Evolutionary conservation across 2,797 vertebrate genomes (phyloP).

Genomic region (Pseudochirops corinnae): DNA sequence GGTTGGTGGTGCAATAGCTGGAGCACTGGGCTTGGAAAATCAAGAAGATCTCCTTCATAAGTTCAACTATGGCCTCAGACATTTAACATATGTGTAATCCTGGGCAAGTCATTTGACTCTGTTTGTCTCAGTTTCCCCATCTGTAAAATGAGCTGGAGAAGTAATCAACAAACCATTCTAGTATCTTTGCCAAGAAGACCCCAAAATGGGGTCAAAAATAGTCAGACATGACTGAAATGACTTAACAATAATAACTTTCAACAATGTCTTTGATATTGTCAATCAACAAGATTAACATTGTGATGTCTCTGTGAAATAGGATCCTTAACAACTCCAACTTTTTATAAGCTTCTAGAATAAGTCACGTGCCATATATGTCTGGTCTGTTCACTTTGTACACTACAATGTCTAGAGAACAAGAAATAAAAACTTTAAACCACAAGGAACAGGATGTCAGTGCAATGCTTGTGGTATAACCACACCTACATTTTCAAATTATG

Average conservation of each 20-base stretch:
- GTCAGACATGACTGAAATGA: background rate
- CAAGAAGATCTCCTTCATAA: background rate
- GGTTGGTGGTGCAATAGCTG: background rate
- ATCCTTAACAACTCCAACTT: background rate
- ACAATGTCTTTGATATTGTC: background rate
- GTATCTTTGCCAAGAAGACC: background rate
- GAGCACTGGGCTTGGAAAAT: background rate
- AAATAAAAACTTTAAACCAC: constrained; percentile 75
- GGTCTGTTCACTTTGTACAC: constrained; percentile 60
- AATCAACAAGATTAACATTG: background rate
- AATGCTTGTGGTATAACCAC: constrained; percentile 73
- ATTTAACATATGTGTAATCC: background rate
- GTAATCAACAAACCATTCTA: background rate
- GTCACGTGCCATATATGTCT: constrained; percentile 25
- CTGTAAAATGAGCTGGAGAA: background rate
- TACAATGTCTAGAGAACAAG: constrained; percentile 52
- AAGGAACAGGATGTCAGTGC: constrained; percentile 80
- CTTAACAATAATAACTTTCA: background rate
- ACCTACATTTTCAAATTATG: constrained; percentile 61
- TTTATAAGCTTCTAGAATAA: background rate
- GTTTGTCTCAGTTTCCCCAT: background rate
- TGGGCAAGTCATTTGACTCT: background rate
- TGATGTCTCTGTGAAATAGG: background rate
- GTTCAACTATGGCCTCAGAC: background rate
- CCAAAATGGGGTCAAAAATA: background rate